Conservation (phyloP, 2,888 invertebrate genomes). For the Tenthredo notha region DNA sequence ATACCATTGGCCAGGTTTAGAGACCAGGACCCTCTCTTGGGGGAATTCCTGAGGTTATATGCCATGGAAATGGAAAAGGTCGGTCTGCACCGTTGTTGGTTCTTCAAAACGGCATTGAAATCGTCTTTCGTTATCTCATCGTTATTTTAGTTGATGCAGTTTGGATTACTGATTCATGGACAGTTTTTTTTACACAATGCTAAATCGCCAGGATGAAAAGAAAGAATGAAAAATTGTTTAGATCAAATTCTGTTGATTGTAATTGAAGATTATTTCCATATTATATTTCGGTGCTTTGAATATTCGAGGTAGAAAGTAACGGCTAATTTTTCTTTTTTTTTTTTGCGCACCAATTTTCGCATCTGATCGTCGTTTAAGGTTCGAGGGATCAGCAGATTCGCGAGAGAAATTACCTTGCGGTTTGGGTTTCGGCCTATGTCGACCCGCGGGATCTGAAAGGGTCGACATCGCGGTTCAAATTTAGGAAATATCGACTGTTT, state of each 20-base stretch:
- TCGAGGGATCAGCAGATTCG: conserved; percentile 20
- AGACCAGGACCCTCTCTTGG: conserved; percentile 26
- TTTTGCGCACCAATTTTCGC: neutral
- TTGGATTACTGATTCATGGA: neutral
- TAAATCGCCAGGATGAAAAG: neutral
- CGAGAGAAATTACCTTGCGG: conserved; percentile 4
- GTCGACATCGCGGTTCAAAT: conserved; percentile 9
- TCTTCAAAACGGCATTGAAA: conserved; percentile 25
- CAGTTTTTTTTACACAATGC: neutral
- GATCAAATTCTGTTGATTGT: neutral
- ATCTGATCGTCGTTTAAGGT: conserved; percentile 16
- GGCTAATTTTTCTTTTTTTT: neutral
- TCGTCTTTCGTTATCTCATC: neutral
- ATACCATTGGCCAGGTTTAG: conserved; percentile 29
- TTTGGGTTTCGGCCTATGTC: neutral
- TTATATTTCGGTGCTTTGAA: neutral
- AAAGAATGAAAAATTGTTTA: neutral
- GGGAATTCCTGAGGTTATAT: conserved; percentile 32
- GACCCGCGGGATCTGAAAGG: conserved; percentile 1
- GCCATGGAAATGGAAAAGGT: neutral
- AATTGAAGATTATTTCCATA: neutral
- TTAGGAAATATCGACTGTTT: neutral
- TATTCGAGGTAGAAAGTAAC: neutral
- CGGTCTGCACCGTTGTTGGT: neutral
- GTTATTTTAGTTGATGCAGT: neutral